Evolutionary conservation across 2,797 vertebrate species (phyloP), one percentile per base, ranked within the genome.

Genomic region (Gadopsis marmoratus): DNA sequence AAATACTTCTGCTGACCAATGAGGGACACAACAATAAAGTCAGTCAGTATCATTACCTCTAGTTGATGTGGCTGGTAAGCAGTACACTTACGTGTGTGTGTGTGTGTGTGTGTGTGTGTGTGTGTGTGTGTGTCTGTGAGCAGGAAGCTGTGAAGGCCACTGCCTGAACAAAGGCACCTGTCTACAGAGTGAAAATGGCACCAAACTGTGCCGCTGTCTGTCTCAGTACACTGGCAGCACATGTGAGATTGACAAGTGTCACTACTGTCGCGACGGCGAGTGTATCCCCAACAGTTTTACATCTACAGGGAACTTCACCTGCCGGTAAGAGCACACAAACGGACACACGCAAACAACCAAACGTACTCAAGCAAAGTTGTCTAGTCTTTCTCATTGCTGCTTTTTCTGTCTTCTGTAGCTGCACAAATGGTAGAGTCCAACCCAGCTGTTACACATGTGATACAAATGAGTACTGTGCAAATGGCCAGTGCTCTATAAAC

Each of bases 401-500:
- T 8, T 39, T 43, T 62, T 39, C 29, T 62, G 48, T 64, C 61
- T 70, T 11, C 66, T 4, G 0, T 71, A 99, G 98, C 78, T 99
- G 98, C 90, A 91, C 94, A 0, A 95, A 96, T 0, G 97, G 97
- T 56, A 92, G 91, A 55, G 89, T 95, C 62, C 97, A 96, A 0
- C 93, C 96, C 59, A 98, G 96, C 95, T 99, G 98, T 87, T 96
- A 97, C 90, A 97, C 97, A 0, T 99, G 98, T 8, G 91, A 95
- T 12, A 83, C 90, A 1, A 93, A 93, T 1, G 95, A 95, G 75
- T 98, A 97, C 93, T 99, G 98, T 85, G 93, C 95, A 66, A 96
- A 97, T 0, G 97, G 97, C 0, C 96, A 96, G 79, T 99, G 98
- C 84, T 94, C 95, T 35, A 94, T 98, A 76, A 95, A 97, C 19